Evolutionary conservation across 2,113 vertebrate species (phyloP), one percentile per base, ranked within the genome.

Genomic region (Zosterops lateralis): DNA sequence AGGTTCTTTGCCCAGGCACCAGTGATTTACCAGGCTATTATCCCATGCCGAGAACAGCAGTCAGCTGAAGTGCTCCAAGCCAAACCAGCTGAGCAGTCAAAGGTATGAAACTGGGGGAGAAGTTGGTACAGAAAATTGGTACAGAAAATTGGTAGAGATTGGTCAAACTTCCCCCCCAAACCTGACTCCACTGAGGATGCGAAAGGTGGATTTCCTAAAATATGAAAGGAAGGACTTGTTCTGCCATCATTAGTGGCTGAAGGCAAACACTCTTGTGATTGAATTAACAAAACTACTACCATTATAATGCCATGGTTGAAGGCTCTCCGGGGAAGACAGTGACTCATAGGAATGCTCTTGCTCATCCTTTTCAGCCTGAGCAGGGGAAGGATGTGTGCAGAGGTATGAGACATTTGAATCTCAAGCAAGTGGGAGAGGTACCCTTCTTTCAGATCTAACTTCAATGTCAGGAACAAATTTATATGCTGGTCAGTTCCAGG

Each of bases 291-390:
- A 95, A 24, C 48, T 42, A 25, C 57, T 53, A 25, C 61, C 66
- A 79, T 64, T 25, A 8, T 54, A 65, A 45, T 20, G 62, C n/a
- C 6, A 0, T 1, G 1, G 58, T 9, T 50, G 45, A 89, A 79
- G 81, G 53, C 42, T 91, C 91, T 93, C 77, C 32, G 28, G 81
- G 77, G 84, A 91, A 86, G 45, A 10, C 54, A 58, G 70, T 94
- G 91, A 96, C 53, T 92, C 96, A 92, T 7, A 36, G 57, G 68
- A 50, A 40, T n/a, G 3, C 47, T n/a, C 45, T 73, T 88, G 90
- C 68, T 93, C 77, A 92, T 84, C 70, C 70, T 58, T 87, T 84
- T 58, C 70, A 93, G 66, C 61, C 56, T 0, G 0, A 89, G 61
- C 73, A 64, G 75, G 18, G 66, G 82, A 84, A 84, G 47, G 25